Base-by-base conservation (phyloP, 2,888 invertebrate genomes). In the Bellardia pandia region DNA sequence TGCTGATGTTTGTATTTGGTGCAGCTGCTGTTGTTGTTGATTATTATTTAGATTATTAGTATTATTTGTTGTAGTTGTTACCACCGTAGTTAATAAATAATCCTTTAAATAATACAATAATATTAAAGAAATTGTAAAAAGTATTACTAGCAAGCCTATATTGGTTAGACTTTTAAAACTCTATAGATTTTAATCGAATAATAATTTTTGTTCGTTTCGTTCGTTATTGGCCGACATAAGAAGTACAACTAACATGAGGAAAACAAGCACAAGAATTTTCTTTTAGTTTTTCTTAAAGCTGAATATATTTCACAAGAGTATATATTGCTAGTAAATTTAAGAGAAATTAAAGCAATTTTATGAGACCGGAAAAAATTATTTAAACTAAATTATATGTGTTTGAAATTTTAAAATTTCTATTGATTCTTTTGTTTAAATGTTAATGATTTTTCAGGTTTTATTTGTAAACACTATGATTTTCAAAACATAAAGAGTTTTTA, bases 81-180 rank as follows among this genome's bases (percentile, higher is more conserved):
- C 89, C 45, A 90, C 90, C 42, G 90, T 89, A 64, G 90, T 91
- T 82, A 90, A 88, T 74, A 93, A 89, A 85, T 92, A 90, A 88
- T 93, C 93, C 93, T 93, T 93, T 68, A 89, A 88, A 86, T 88
- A 82, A 71, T 86, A 88, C 11, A 89, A 84, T 40, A 90, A 88
- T 88, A 88, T 89, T 85, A 88, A 90, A 85, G 86, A 75, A 45
- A 90, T 85, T 83, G 88, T 58, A 66, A 86, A 75, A 45, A 79
- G 45, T 69, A 86, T 69, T 79, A 87, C 53, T 69, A 81, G 30
- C 53, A 60, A 74, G 62, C 16, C 80, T 79, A 72, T 87, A 53
- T 76, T 87, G 62, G n/a, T 13, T 48, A 84, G 40, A 0, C 9
- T 79, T 53, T 51, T 68, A 71, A 51, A 56, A n/a, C 8, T 82